Evolutionary conservation across 2,113 vertebrate species (phyloP).

Genomic region (Takifugu flavidus): DNA sequence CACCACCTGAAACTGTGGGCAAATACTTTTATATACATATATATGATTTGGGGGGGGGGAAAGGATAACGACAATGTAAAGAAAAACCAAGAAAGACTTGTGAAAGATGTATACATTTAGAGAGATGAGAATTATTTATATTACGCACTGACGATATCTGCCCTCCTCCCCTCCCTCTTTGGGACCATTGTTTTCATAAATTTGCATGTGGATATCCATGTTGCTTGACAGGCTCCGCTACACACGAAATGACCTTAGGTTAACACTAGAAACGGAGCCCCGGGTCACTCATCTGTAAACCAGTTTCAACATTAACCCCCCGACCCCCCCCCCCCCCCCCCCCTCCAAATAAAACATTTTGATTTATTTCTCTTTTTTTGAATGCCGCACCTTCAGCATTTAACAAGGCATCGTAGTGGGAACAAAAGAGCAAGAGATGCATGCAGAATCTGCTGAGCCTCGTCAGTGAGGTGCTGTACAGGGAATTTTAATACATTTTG

Average conservation of each 20-base stretch:
- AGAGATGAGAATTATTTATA: slow-evolving; percentile 84
- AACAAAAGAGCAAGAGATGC: slow-evolving; percentile 91
- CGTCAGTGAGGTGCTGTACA: slow-evolving; percentile 93
- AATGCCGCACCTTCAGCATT: slow-evolving; percentile 82
- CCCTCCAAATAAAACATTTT: too few species aligned
- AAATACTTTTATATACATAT: slow-evolving; percentile 72
- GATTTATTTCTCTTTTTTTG: slow-evolving; percentile 39
- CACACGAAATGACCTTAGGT: slow-evolving; percentile 81
- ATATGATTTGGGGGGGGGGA: slow-evolving; percentile 16
- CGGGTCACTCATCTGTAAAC: slow-evolving; percentile 62
- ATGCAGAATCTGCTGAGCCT: slow-evolving; percentile 92
- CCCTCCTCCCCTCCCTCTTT: slow-evolving; percentile 53
- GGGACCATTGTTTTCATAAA: slow-evolving; percentile 48
- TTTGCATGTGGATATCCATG: slow-evolving; percentile 89
- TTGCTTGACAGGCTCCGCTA: slow-evolving; percentile 86
- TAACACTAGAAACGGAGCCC: slow-evolving; percentile 76
- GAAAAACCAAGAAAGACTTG: slow-evolving; percentile 54
- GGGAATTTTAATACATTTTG: slow-evolving; percentile 99
- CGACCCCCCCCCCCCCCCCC: too few species aligned
- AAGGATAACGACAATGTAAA: slow-evolving; percentile 48
- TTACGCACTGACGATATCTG: slow-evolving; percentile 74
- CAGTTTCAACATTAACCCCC: slow-evolving; percentile 16
- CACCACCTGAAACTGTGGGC: slow-evolving; percentile 68
- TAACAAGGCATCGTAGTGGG: slow-evolving; percentile 87
- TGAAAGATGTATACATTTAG: slow-evolving; percentile 86